Percentiles rank a stretch among this genome's conserved stretches.
Evolutionary conservation across 2,797 vertebrate species (phyloP).

Genomic region (Hozukius guyotensis): DNA sequence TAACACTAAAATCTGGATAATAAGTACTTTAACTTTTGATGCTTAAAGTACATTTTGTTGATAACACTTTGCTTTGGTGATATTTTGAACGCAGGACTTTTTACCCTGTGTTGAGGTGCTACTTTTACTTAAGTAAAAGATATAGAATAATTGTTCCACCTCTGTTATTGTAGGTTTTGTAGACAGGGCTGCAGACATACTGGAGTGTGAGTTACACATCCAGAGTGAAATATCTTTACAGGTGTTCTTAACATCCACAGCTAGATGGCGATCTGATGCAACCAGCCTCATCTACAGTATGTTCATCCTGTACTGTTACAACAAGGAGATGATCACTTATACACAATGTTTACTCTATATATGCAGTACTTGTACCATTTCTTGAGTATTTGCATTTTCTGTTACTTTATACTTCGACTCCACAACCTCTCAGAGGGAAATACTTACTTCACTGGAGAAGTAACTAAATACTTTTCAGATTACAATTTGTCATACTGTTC

Average conservation of each 20-base stretch:
- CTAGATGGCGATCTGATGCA: constrained; percentile 59
- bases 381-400: background rate
- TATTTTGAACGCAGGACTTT: background rate
- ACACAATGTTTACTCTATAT: background rate
- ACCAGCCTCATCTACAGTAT: background rate
- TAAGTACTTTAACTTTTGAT: background rate
- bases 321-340: background rate
- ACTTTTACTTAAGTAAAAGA: background rate
- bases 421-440: background rate
- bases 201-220: constrained; percentile 29
- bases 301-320: background rate
- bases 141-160: background rate
- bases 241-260: constrained; percentile 5
- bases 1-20: background rate
- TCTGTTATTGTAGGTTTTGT: background rate
- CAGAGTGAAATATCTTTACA: constrained; percentile 22
- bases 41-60: background rate
- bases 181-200: constrained; percentile 25
- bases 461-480: background rate
- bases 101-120: background rate
- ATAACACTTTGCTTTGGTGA: background rate
- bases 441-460: background rate
- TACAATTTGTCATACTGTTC: too few species aligned
- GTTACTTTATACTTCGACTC: background rate
- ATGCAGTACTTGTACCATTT: background rate